Percentiles rank a stretch among this genome's conserved stretches.
phyloP scores from a whole-genome alignment of 2,113 vertebrate genomes.

The Lota lota region DNA sequence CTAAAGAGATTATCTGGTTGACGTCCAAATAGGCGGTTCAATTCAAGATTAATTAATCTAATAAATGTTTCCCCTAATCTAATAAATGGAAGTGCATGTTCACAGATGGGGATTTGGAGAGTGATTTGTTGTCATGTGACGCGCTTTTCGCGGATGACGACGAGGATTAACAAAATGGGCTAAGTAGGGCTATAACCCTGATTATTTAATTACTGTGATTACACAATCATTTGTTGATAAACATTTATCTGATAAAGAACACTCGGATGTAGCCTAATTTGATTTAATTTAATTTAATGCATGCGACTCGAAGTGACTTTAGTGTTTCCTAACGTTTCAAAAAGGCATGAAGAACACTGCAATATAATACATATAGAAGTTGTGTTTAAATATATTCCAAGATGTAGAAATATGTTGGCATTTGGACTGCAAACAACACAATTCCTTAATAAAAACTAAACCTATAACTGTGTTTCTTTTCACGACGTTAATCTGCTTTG shows the following conservation, averaged over 20 bases:
- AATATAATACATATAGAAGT: background rate
- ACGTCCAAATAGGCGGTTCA: slow-evolving; percentile 25
- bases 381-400: background rate
- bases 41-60: slow-evolving; percentile 59
- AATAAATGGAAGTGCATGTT: slow-evolving; percentile 50
- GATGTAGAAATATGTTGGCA: background rate
- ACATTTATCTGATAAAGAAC: slow-evolving; percentile 12
- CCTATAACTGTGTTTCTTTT: background rate
- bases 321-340: too few species aligned
- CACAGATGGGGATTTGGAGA: slow-evolving; percentile 61
- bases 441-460: slow-evolving; percentile 3
- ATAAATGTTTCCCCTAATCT: slow-evolving; percentile 62
- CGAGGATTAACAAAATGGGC: slow-evolving; percentile 30
- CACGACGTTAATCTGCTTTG: background rate
- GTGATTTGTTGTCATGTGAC: too few species aligned
- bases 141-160: slow-evolving; percentile 26
- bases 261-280: background rate
- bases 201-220: slow-evolving; percentile 67
- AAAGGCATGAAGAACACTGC: too few species aligned
- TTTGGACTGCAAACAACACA: background rate
- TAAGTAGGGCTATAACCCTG: slow-evolving; percentile 25
- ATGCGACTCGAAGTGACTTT: too few species aligned
- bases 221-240: slow-evolving; percentile 39
- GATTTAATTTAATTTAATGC: too few species aligned
- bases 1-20: slow-evolving; percentile 20